phyloP scores from a whole-genome alignment of 2,113 vertebrate genomes.

The Lucifuga dentata region DNA sequence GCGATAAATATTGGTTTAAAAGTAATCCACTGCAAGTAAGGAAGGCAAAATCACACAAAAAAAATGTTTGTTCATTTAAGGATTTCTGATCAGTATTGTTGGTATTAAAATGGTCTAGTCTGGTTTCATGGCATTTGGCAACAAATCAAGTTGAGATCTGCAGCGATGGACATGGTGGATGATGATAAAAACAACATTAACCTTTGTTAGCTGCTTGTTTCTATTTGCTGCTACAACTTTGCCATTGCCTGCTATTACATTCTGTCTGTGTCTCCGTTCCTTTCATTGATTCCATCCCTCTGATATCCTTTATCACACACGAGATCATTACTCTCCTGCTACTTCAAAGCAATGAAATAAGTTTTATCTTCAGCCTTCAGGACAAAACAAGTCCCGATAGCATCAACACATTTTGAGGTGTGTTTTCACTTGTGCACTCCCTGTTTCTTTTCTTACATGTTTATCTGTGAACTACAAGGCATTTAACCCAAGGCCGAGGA shows the following conservation, averaged over 20 bases:
- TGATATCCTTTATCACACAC: conserved; percentile 45
- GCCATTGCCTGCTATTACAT: conserved; percentile 16
- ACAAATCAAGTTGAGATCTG: no score
- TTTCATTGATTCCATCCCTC: conserved; percentile 18
- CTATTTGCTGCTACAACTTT: conserved; percentile 18
- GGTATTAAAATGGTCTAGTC: no score
- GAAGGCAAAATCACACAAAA: no score
- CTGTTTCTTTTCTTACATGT: background rate
- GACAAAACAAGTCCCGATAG: conserved; percentile 55
- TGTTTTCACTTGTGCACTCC: background rate
- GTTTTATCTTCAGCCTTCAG: conserved; percentile 33
- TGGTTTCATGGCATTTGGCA: no score
- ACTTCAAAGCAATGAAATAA: conserved; percentile 37
- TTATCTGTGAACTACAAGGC: conserved; percentile 4
- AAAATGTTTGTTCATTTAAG: no score
- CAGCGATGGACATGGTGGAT: background rate
- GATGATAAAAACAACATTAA: background rate
- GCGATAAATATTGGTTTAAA: background rate
- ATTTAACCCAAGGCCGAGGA: conserved; percentile 13
- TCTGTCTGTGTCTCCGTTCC: background rate
- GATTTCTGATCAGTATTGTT: no score
- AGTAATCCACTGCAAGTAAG: background rate
- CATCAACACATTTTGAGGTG: conserved; percentile 22
- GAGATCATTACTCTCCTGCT: conserved; percentile 31
- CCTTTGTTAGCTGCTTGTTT: conserved; percentile 16